Conservation (phyloP, 2,113 vertebrate genomes). For the Colius striatus region DNA sequence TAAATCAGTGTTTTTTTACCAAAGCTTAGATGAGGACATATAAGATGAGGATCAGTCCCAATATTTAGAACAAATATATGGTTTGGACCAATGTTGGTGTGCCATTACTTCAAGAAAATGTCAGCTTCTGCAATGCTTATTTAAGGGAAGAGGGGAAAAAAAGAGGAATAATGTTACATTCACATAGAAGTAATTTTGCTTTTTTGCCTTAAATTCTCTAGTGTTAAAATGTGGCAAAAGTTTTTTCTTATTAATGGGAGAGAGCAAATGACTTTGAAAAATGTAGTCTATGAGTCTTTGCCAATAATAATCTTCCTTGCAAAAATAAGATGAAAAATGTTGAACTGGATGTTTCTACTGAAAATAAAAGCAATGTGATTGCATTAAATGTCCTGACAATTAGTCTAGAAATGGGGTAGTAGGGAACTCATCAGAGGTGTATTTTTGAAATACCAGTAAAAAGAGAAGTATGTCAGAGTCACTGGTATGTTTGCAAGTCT, state of each 20-base stretch:
- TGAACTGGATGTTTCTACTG: neutral
- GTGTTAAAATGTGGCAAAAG: neutral
- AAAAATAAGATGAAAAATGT: neutral
- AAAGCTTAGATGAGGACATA: neutral
- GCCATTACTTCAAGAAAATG: neutral
- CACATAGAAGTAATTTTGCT: neutral
- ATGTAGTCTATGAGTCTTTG: too few species aligned
- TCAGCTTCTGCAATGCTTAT: neutral
- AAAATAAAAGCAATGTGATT: neutral
- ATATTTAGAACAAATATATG: neutral
- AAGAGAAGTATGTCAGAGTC: neutral
- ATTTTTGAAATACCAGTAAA: neutral
- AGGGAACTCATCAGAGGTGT: neutral
- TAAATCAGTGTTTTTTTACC: neutral
- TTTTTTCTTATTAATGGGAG: neutral
- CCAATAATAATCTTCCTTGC: rapidly evolving
- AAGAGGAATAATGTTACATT: neutral
- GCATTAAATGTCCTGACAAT: neutral
- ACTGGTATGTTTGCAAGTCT: neutral
- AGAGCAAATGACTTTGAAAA: neutral
- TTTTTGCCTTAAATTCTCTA: neutral
- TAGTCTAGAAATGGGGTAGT: neutral
- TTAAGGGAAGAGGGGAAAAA: neutral
- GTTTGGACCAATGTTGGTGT: neutral
- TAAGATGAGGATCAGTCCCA: neutral